Conservation (phyloP, 1,140 invertebrate genomes). For the Papilio aristodemus region DNA sequence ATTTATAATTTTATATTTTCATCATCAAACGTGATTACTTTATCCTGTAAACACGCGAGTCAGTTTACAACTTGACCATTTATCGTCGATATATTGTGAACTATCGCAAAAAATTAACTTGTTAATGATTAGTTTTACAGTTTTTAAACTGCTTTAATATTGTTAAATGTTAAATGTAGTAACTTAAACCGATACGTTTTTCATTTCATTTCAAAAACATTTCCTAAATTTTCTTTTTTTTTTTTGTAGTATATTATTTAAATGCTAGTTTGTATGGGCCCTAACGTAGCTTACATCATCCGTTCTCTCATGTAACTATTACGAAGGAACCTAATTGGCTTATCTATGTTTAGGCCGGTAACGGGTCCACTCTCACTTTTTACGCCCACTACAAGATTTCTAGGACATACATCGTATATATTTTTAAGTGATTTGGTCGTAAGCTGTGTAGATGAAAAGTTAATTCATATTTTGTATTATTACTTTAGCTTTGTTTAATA, state of each 20-base stretch:
- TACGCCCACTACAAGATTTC: constrained; percentile 20
- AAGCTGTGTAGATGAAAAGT: not conserved
- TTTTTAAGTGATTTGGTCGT: not conserved
- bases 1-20: too few species aligned
- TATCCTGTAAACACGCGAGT: too few species aligned
- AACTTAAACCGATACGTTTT: too few species aligned
- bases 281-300: constrained; percentile 11
- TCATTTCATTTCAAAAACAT: too few species aligned
- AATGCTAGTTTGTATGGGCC: not conserved
- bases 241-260: not conserved
- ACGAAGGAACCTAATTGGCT: constrained; percentile 22
- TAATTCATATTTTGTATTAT: not conserved
- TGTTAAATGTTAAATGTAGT: too few species aligned
- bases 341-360: constrained; percentile 28
- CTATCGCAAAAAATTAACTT: too few species aligned
- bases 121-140: too few species aligned
- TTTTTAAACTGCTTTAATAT: too few species aligned
- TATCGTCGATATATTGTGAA: too few species aligned
- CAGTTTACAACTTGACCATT: too few species aligned
- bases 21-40: too few species aligned
- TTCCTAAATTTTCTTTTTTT: not conserved
- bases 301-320: constrained; percentile 15
- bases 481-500: too few species aligned
- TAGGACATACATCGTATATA: constrained; percentile 14
- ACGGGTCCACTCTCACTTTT: constrained; percentile 26